A percentile compares a stretch with the other conserved stretches of the same genome.
Conservation (phyloP, 1,140 invertebrate genomes). For the Zaprionus africanus region DNA sequence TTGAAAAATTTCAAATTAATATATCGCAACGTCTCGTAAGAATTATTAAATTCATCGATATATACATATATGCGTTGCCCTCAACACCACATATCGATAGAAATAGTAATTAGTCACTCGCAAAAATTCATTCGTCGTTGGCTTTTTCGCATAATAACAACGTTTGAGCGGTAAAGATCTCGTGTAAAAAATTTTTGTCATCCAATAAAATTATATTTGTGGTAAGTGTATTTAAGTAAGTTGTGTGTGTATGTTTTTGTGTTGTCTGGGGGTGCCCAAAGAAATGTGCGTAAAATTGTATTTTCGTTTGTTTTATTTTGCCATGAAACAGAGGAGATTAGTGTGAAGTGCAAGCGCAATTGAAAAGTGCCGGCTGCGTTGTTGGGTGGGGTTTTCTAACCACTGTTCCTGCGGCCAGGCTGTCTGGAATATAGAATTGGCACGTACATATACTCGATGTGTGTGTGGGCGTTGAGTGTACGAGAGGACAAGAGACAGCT, state of each 20-base stretch:
- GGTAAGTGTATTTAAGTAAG: slow-evolving; percentile 37
- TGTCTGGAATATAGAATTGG: slow-evolving; percentile 48
- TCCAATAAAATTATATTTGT: slow-evolving; percentile 28
- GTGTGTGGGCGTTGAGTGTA: slow-evolving; percentile 38
- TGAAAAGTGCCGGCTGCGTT: slow-evolving; percentile 50
- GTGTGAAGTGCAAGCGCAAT: slow-evolving; percentile 32
- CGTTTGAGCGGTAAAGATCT: slow-evolving; percentile 26
- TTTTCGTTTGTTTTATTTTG: slow-evolving; percentile 15
- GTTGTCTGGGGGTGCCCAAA: slow-evolving; percentile 30
- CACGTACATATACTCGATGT: slow-evolving; percentile 22
- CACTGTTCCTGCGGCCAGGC: slow-evolving; percentile 42
- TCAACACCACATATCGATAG: slow-evolving; percentile 21
- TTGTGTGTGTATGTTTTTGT: slow-evolving; percentile 11
- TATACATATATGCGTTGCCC: background rate
- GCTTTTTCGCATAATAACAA: slow-evolving; percentile 35
- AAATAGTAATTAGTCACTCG: slow-evolving; percentile 11
- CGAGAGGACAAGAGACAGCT: slow-evolving; percentile 67
- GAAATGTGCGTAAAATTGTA: slow-evolving; percentile 42
- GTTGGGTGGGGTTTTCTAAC: slow-evolving; percentile 41
- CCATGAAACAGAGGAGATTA: slow-evolving; percentile 2
- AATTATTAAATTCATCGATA: slow-evolving; percentile 14
- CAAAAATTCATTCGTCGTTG: slow-evolving; percentile 34
- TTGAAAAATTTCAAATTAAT: background rate
- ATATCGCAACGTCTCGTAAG: background rate
- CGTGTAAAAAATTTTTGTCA: slow-evolving; percentile 15